Conservation (phyloP, 2,113 vertebrate species). For the Aix galericulata region DNA sequence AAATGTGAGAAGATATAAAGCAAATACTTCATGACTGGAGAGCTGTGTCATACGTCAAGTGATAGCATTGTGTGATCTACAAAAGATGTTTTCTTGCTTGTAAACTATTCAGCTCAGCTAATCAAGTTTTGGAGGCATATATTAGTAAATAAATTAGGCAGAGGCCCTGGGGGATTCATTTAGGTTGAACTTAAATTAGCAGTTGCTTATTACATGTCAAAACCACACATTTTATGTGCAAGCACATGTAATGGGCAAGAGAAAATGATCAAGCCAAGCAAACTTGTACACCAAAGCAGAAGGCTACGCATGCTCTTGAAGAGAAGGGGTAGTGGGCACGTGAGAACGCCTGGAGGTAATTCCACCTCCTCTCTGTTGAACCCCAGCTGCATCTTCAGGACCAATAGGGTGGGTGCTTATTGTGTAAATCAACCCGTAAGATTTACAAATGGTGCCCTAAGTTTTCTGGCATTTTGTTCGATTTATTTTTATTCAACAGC, state of each 20-base stretch:
- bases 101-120: not conserved
- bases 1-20: not conserved
- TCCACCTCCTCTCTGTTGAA: constrained; percentile 50
- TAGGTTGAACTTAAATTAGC: constrained; percentile 18
- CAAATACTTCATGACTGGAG: not conserved
- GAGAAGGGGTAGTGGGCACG: not conserved
- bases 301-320: not conserved
- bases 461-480: constrained; percentile 70
- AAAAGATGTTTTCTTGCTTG: not conserved
- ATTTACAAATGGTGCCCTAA: constrained; percentile 55
- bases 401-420: not conserved
- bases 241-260: constrained; percentile 32
- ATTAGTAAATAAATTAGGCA: constrained; percentile 28
- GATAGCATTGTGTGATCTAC: not conserved
- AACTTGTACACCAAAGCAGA: not conserved
- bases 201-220: not conserved
- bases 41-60: not conserved
- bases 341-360: constrained; percentile 17
- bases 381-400: constrained; percentile 45
- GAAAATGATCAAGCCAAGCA: constrained; percentile 28
- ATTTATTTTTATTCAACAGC: constrained; percentile 72
- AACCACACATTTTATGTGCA: constrained; percentile 36
- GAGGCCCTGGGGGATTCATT: not conserved
- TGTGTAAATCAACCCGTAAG: constrained; percentile 55
- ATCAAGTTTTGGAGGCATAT: not conserved